These are phyloP conservation scores for Polyploca ridens DNA, from an alignment of 2,888 invertebrate species.

Conservation along the genomic window DNA sequence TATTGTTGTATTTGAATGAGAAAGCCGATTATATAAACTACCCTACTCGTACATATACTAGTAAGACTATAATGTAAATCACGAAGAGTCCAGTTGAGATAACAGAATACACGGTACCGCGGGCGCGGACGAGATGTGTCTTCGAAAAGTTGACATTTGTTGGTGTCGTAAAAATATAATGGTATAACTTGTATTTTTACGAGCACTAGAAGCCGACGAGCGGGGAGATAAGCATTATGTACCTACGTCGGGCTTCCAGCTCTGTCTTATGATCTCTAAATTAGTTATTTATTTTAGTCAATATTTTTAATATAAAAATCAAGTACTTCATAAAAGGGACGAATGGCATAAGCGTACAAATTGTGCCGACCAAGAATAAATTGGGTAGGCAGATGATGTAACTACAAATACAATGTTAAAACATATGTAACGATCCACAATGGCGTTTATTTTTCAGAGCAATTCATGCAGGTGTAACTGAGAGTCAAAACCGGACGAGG, in stretches of 20 bases:
- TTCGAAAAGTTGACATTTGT: constrained; percentile 79
- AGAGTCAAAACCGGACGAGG: no score
- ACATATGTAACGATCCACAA: neutral
- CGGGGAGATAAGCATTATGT: constrained; percentile 52
- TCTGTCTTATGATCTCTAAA: constrained; percentile 9
- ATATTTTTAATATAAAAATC: neutral
- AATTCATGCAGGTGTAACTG: constrained; percentile 44
- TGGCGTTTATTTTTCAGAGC: constrained; percentile 33
- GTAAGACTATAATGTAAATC: neutral
- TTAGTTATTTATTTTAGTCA: constrained; percentile 12
- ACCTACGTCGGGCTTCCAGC: constrained; percentile 19
- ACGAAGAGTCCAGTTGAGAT: constrained; percentile 41
- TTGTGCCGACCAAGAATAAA: no score
- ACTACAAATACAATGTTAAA: no score
- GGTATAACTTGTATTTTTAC: constrained; percentile 78
- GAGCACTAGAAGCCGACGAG: constrained; percentile 63
- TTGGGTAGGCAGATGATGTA: no score
- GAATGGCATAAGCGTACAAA: no score
- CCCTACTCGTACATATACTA: no score
- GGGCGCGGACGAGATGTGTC: constrained; percentile 47
- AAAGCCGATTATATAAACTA: no score
- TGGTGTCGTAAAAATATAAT: constrained; percentile 79
- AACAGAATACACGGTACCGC: constrained; percentile 49
- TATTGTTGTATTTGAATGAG: no score
- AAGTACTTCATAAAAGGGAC: no score